A percentile compares a stretch with the other conserved stretches of the same genome.
phyloP scores from a whole-genome alignment of 2,797 vertebrate species.

The Pseudomugil gertrudae region DNA sequence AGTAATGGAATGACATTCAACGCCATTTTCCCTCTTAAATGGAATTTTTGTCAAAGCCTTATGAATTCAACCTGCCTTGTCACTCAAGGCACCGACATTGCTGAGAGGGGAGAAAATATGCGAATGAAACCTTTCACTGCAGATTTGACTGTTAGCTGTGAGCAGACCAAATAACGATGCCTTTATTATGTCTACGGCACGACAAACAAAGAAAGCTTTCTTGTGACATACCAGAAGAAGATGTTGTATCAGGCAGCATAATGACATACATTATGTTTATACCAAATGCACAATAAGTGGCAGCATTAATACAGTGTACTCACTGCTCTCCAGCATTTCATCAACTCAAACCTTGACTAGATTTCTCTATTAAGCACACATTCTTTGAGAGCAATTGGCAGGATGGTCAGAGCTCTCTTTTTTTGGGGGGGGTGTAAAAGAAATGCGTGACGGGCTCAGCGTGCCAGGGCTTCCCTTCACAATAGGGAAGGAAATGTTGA shows the following conservation, averaged over 20 bases:
- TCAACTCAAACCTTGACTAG: slow-evolving; percentile 56
- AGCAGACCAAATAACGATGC: slow-evolving; percentile 72
- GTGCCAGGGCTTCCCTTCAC: slow-evolving; percentile 66
- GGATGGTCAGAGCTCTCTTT: slow-evolving; percentile 50
- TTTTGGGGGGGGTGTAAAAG: neutral
- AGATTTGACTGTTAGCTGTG: slow-evolving; percentile 66
- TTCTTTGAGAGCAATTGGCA: slow-evolving; percentile 73
- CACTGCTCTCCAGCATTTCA: slow-evolving; percentile 56
- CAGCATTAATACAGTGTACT: slow-evolving; percentile 40
- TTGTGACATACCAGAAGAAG: slow-evolving; percentile 69
- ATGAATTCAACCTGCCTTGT: slow-evolving; percentile 78
- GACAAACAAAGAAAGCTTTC: slow-evolving; percentile 76
- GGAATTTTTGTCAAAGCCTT: slow-evolving; percentile 75
- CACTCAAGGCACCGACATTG: slow-evolving; percentile 68
- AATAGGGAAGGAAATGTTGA: slow-evolving; percentile 79
- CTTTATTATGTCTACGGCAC: slow-evolving; percentile 65
- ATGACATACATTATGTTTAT: slow-evolving; percentile 67
- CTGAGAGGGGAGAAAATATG: slow-evolving; percentile 73
- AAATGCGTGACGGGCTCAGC: slow-evolving; percentile 30
- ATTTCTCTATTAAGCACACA: slow-evolving; percentile 79
- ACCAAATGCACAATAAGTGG: slow-evolving; percentile 55
- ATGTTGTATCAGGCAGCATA: slow-evolving; percentile 66
- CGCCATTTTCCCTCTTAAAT: slow-evolving; percentile 76
- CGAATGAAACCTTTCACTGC: slow-evolving; percentile 73
- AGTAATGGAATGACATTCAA: slow-evolving; percentile 78